Conservation (phyloP, 2,797 vertebrate species). For the Pogoniulus pusillus region DNA sequence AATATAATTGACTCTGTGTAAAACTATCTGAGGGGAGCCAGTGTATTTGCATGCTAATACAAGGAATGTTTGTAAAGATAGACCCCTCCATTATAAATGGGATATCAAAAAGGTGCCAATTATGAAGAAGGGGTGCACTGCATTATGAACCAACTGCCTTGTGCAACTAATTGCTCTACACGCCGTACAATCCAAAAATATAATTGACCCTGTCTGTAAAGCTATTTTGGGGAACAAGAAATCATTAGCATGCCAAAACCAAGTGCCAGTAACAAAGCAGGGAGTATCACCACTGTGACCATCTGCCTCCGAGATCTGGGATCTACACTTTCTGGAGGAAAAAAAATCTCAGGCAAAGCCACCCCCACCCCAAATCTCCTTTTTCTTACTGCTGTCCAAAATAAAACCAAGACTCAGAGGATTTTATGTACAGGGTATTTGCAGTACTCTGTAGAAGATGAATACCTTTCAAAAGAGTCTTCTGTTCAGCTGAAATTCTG, state of each 20-base stretch:
- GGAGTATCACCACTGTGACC: slow-evolving; percentile 45
- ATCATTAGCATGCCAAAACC: slow-evolving; percentile 59
- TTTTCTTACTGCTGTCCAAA: background rate
- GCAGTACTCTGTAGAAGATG: background rate
- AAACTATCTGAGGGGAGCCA: slow-evolving; percentile 38
- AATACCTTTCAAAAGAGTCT: slow-evolving; percentile 15
- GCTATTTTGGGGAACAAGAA: slow-evolving; percentile 51
- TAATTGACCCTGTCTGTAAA: slow-evolving; percentile 55
- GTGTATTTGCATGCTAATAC: slow-evolving; percentile 49
- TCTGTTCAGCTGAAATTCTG: slow-evolving; percentile 14
- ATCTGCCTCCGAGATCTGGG: slow-evolving; percentile 43
- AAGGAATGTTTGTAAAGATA: slow-evolving; percentile 42
- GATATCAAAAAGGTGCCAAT: slow-evolving; percentile 53
- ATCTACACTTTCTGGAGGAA: background rate
- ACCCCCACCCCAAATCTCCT: background rate
- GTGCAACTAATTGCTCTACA: slow-evolving; percentile 45
- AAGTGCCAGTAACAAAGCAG: slow-evolving; percentile 26
- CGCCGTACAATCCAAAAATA: slow-evolving; percentile 22
- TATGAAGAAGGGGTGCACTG: slow-evolving; percentile 1
- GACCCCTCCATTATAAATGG: slow-evolving; percentile 20
- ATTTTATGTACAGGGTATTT: slow-evolving; percentile 7
- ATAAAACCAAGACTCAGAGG: background rate
- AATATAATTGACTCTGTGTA: slow-evolving; percentile 50
- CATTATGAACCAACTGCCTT: slow-evolving; percentile 50
- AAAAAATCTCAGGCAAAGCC: background rate